phyloP scores from a whole-genome alignment of 2,113 vertebrate genomes.

The Cyprinodon variegatus region DNA sequence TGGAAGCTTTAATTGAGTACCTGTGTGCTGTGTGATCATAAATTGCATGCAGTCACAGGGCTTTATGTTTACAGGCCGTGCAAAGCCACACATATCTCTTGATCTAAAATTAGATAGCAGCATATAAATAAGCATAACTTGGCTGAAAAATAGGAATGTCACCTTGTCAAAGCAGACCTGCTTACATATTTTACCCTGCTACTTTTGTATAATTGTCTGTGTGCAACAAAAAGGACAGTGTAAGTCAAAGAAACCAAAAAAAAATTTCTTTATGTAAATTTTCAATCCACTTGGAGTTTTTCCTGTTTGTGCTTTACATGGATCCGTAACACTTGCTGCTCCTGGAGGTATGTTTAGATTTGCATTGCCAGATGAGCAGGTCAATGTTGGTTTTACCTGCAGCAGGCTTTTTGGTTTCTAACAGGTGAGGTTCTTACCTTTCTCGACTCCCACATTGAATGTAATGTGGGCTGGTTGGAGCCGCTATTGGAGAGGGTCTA shows the following conservation, averaged over 20 bases:
- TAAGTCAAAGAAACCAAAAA: not conserved
- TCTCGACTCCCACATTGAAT: slow-evolving; percentile 96
- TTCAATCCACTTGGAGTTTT: no score
- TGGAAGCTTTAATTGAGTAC: not conserved
- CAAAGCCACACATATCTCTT: not conserved
- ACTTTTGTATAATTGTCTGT: not conserved
- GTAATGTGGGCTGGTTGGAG: slow-evolving; percentile 97
- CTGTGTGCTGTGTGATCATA: not conserved
- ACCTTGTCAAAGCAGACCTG: not conserved
- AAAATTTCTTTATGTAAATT: not conserved
- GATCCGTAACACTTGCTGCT: no score
- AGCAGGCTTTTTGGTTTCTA: slow-evolving; percentile 38
- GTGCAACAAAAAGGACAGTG: not conserved
- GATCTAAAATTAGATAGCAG: not conserved
- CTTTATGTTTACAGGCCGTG: not conserved
- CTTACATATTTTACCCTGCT: not conserved
- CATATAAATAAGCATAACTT: not conserved
- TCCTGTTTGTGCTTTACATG: no score
- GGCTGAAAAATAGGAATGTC: not conserved
- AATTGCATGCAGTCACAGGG: not conserved
- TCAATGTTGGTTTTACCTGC: slow-evolving; percentile 21
- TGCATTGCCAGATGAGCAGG: not conserved
- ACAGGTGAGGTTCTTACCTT: slow-evolving; percentile 93
- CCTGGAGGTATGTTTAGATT: no score
- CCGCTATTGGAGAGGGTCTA: slow-evolving; percentile 91